Conservation (phyloP, 2,113 vertebrate species). For the Reinhardtius hippoglossoides region DNA sequence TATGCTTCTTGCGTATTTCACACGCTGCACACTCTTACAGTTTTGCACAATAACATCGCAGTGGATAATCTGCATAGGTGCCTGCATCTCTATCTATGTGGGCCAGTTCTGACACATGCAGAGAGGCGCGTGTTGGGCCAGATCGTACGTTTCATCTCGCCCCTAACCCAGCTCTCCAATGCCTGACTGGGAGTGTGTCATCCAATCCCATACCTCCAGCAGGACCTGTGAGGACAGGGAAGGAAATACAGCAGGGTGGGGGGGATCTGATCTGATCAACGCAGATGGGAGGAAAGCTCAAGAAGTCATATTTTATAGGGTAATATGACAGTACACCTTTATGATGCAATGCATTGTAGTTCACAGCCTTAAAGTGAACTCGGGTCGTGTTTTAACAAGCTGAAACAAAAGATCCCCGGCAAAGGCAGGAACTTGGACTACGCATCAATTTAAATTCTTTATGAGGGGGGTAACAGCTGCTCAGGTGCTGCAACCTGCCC, state of each 20-base stretch:
- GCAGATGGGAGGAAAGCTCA: conserved; percentile 16
- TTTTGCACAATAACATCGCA: conserved; percentile 35
- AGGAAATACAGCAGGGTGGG: conserved; percentile 10
- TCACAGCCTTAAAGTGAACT: conserved; percentile 13
- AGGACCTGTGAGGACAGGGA: conserved; percentile 64
- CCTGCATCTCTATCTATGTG: conserved; percentile 37
- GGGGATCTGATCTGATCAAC: conserved; percentile 16
- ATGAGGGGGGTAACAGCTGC: conserved; percentile 60
- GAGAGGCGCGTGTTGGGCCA: conserved; percentile 12
- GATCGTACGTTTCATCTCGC: conserved; percentile 17
- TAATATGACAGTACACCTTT: neutral
- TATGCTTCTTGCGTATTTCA: conserved; percentile 15
- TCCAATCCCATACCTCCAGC: conserved; percentile 61
- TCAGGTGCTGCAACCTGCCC: conserved; percentile 47
- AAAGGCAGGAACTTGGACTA: conserved; percentile 51
- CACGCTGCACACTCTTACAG: conserved; percentile 12
- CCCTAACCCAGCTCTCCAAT: conserved; percentile 31
- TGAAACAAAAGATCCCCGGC: conserved; percentile 40
- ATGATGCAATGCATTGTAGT: neutral
- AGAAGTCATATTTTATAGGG: conserved; percentile 29
- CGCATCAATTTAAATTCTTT: conserved; percentile 65
- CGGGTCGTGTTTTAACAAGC: conserved; percentile 44
- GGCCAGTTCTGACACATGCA: conserved; percentile 26
- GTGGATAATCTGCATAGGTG: conserved; percentile 41
- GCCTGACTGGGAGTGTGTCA: conserved; percentile 66